A percentile compares a stretch with the other conserved stretches of the same genome.
Conservation (phyloP, 2,888 invertebrate genomes). For the Lithophane ornitopus region DNA sequence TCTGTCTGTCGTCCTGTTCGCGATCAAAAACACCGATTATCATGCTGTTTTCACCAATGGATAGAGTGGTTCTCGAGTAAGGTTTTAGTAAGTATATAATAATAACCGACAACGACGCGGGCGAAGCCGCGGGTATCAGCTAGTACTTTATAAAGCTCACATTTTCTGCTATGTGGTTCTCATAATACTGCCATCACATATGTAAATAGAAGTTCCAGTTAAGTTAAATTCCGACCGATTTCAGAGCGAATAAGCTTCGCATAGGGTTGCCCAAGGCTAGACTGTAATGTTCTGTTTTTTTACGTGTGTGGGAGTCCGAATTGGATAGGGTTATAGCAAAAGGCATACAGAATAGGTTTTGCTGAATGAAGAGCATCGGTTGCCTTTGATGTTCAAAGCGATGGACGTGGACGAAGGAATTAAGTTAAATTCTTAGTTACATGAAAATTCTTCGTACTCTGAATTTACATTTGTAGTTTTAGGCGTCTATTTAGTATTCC, state of each 20-base stretch:
- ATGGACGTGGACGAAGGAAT: constrained; percentile 27
- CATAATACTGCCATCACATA: constrained; percentile 30
- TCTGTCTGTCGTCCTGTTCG: too few species aligned
- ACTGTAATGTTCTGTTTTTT: constrained; percentile 23
- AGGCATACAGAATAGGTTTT: constrained; percentile 45
- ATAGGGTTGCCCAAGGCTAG: constrained; percentile 46
- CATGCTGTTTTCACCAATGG: too few species aligned
- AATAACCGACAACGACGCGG: too few species aligned
- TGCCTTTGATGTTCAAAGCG: constrained; percentile 41
- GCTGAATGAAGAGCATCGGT: constrained; percentile 7
- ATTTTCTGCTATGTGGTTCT: constrained; percentile 4
- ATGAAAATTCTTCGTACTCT: background rate
- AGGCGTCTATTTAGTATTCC: constrained; percentile 3
- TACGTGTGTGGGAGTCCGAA: background rate
- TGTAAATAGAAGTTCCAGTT: constrained; percentile 54
- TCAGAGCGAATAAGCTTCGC: constrained; percentile 45
- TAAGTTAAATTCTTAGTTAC: constrained; percentile 12
- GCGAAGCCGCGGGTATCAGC: too few species aligned
- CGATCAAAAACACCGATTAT: too few species aligned
- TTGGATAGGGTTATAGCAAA: constrained; percentile 14
- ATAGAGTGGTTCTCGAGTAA: too few species aligned
- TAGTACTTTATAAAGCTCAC: background rate
- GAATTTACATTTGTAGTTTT: constrained; percentile 11
- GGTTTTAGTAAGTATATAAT: too few species aligned
- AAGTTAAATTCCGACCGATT: constrained; percentile 51